Evolutionary conservation across 2,113 vertebrate genomes (phyloP).

Genomic region (Chaetorhynchus papuensis): DNA sequence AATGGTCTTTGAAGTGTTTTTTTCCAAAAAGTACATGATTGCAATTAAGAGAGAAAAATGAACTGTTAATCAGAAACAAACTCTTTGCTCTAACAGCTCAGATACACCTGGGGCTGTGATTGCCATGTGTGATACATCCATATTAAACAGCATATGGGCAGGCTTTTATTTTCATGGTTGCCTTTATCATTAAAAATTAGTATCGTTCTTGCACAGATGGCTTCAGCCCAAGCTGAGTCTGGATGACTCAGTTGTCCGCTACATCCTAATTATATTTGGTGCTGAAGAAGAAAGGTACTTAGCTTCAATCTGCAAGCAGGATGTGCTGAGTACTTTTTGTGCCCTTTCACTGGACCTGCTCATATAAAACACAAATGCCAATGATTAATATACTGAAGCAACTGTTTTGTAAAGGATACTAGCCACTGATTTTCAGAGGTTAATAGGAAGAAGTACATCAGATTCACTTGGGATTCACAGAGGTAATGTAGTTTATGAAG

Average conservation of each 20-base stretch:
- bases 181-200: neutral
- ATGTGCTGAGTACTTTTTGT: neutral
- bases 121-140: neutral
- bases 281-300: neutral
- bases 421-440: neutral
- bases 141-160: conserved; percentile 24
- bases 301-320: neutral
- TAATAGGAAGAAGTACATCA: neutral
- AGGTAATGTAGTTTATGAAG: neutral
- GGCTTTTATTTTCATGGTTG: neutral
- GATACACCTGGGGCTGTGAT: conserved; percentile 24
- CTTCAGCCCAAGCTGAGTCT: neutral
- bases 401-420: neutral
- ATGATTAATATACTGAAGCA: neutral
- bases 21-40: neutral
- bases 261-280: neutral
- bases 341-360: neutral
- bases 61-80: conserved; percentile 29
- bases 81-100: neutral
- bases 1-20: neutral
- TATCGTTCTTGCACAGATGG: neutral
- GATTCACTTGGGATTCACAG: neutral
- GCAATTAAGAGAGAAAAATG: conserved; percentile 30
- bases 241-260: neutral
- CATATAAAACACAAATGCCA: neutral